Percentiles rank a stretch among this genome's conserved stretches.
Evolutionary conservation across 2,797 vertebrate genomes (phyloP).

Genomic region (Neostethus bicornis): DNA sequence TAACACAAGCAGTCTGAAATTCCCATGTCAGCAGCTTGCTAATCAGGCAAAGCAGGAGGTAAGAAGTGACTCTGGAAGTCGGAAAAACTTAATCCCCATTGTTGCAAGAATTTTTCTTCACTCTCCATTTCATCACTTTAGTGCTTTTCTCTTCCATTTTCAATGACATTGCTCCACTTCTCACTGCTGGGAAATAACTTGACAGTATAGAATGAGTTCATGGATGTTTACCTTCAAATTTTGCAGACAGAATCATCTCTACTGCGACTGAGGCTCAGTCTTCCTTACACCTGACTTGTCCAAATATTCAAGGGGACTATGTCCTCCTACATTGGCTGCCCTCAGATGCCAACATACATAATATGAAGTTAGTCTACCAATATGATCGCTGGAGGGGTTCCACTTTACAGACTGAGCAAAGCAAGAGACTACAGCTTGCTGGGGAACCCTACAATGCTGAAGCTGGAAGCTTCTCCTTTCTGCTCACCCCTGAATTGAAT

Average conservation of each 20-base stretch:
- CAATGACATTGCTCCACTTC: constrained; percentile 26
- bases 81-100: constrained; percentile 74
- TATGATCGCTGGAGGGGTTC: constrained; percentile 76
- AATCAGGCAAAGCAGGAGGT: constrained; percentile 65
- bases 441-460: constrained; percentile 41
- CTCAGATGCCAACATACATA: constrained; percentile 20
- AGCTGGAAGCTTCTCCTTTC: constrained; percentile 73
- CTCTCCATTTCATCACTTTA: constrained; percentile 30
- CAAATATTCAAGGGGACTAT: constrained; percentile 68
- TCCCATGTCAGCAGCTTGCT: constrained; percentile 67
- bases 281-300: constrained; percentile 61
- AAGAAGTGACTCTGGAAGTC: constrained; percentile 57
- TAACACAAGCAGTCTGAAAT: constrained; percentile 54
- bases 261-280: constrained; percentile 38
- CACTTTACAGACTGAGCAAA: background rate
- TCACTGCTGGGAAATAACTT: constrained; percentile 17
- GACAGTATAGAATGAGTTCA: constrained; percentile 16
- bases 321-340: constrained; percentile 66
- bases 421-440: constrained; percentile 45
- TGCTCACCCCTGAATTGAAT: constrained; percentile 52
- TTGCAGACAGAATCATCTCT: constrained; percentile 46
- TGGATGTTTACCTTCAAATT: constrained; percentile 9
- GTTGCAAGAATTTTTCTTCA: constrained; percentile 39
- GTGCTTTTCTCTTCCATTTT: constrained; percentile 46
- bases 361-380: constrained; percentile 34